These are phyloP conservation scores for Erinaceus europaeus DNA, from an alignment of 2,113 vertebrate species.

Conservation along the genomic window DNA sequence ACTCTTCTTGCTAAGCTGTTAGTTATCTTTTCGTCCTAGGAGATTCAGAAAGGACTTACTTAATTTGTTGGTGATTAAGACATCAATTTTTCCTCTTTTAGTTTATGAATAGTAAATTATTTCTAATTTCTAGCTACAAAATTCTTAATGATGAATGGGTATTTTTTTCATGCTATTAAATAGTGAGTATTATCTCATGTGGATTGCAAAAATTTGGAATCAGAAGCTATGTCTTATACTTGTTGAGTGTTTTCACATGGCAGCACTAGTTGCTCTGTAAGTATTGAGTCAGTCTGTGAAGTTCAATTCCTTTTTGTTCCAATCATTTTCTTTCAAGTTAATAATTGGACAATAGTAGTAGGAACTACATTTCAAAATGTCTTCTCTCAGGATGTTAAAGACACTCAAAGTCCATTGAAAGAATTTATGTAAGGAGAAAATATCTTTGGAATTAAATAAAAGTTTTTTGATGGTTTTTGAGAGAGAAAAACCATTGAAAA, in stretches of 20 bases:
- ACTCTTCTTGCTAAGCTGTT: too few relatives aligned
- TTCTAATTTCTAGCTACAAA: background rate
- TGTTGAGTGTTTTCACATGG: background rate
- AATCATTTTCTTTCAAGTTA: background rate
- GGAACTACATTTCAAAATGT: background rate
- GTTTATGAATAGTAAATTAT: background rate
- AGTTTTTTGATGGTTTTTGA: background rate
- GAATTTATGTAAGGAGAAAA: background rate
- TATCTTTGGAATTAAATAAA: background rate
- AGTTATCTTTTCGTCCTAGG: too few relatives aligned
- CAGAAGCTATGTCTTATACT: background rate
- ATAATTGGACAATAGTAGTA: background rate
- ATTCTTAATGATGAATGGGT: background rate
- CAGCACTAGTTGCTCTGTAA: background rate
- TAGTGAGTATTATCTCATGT: background rate
- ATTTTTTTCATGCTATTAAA: conserved; percentile 10
- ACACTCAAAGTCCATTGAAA: background rate
- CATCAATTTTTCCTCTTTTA: background rate
- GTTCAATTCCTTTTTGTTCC: background rate
- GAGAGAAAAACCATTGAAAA: background rate
- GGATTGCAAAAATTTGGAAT: background rate
- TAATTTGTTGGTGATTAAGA: background rate
- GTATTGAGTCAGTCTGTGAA: background rate
- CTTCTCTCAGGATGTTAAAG: background rate
- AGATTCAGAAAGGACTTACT: background rate